Evolutionary conservation across 2,797 vertebrate species (phyloP).

Genomic region (Catostomus latipinnis): DNA sequence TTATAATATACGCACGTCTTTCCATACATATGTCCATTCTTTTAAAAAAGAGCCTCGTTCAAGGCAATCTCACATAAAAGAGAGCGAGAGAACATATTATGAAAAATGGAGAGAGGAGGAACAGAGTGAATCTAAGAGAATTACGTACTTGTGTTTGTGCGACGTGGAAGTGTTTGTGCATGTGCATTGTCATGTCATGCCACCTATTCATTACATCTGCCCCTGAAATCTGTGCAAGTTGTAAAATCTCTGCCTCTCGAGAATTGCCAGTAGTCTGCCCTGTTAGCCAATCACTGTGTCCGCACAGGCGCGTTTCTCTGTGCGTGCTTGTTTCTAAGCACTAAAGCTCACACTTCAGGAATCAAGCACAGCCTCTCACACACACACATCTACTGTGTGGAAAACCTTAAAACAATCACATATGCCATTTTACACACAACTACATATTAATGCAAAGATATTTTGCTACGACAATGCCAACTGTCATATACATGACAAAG

Average conservation of each 20-base stretch:
- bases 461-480: background rate
- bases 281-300: background rate
- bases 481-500: background rate
- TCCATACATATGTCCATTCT: conserved; percentile 58
- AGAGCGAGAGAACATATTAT: background rate
- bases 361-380: conserved; percentile 1
- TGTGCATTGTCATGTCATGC: background rate
- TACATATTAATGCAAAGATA: background rate
- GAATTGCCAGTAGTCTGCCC: background rate
- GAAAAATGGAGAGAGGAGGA: background rate
- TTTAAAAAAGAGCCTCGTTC: background rate
- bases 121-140: conserved; percentile 6
- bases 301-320: background rate
- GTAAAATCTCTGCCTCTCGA: conserved; percentile 15
- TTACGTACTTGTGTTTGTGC: background rate
- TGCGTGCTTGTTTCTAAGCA: background rate
- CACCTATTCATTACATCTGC: background rate
- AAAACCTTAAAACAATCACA: background rate
- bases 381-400: background rate
- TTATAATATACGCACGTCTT: conserved; percentile 41
- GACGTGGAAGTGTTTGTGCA: conserved; percentile 6
- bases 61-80: background rate
- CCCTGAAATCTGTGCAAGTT: conserved; percentile 28
- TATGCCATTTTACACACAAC: conserved; percentile 2
- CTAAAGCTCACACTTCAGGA: background rate